A percentile compares a stretch with the other conserved stretches of the same genome.
Conservation (phyloP, 2,888 invertebrate species). For the Stenoptilia bipunctidactyla region DNA sequence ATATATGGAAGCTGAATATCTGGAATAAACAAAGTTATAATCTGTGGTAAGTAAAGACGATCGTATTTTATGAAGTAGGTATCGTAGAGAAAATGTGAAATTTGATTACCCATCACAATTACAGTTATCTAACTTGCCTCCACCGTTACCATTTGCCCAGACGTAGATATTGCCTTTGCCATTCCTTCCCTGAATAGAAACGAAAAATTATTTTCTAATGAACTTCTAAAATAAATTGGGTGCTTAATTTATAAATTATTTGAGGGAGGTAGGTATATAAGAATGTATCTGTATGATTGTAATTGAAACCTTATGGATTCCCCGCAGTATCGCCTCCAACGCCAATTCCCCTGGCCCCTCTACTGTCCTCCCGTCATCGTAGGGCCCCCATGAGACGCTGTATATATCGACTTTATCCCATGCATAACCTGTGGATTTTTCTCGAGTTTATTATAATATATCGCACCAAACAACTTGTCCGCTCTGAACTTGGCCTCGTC, state of each 20-base stretch:
- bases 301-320: constrained; percentile 76
- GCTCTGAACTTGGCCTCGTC: too few species aligned
- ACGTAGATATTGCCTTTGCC: constrained; percentile 90
- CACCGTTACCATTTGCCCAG: constrained; percentile 95
- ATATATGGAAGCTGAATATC: constrained; percentile 79
- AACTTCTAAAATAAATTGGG: too few species aligned
- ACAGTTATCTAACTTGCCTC: constrained; percentile 86
- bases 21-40: constrained; percentile 16
- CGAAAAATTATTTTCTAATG: too few species aligned
- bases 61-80: background rate
- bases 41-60: background rate
- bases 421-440: constrained; percentile 66
- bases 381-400: constrained; percentile 95
- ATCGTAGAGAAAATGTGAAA: background rate
- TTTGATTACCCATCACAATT: constrained; percentile 91
- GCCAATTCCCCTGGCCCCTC: constrained; percentile 91
- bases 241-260: too few species aligned
- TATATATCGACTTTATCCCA: constrained; percentile 88
- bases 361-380: constrained; percentile 89
- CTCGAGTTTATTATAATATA: too few species aligned
- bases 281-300: too few species aligned
- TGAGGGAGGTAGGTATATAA: too few species aligned
- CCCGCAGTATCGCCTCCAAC: constrained; percentile 79
- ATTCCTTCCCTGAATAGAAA: constrained; percentile 74
- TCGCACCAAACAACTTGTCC: too few species aligned